Conservation (phyloP, 1,140 invertebrate genomes). For the Drosophila micromelanica region DNA sequence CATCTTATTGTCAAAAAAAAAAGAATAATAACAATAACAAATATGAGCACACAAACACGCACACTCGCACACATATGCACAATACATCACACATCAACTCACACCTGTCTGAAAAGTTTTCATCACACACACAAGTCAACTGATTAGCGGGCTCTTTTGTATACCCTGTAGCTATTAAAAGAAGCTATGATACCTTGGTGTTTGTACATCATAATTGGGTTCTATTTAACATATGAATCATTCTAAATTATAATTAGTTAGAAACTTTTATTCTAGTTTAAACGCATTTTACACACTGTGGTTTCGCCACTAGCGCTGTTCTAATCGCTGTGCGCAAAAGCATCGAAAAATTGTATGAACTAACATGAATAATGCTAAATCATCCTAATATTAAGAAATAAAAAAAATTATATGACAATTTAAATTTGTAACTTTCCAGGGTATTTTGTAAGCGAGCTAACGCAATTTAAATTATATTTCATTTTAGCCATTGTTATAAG, state of each 20-base stretch:
- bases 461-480: not conserved
- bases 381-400: too few species aligned
- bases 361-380: too few species aligned
- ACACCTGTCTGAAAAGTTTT: constrained; percentile 38
- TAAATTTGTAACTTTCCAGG: not conserved
- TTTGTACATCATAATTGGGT: not conserved
- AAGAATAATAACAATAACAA: not conserved
- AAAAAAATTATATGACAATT: too few species aligned
- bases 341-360: too few species aligned
- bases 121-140: constrained; percentile 13
- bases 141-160: constrained; percentile 29
- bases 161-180: constrained; percentile 17
- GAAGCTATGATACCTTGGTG: too few species aligned
- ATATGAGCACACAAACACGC: not conserved
- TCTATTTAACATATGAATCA: too few species aligned
- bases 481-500: constrained; percentile 34
- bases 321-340: too few species aligned
- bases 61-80: not conserved
- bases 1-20: constrained; percentile 27
- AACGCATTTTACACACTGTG: too few species aligned
- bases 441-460: not conserved
- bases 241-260: too few species aligned
- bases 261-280: too few species aligned
- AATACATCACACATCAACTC: constrained; percentile 5
- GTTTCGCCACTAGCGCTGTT: too few species aligned